Evolutionary conservation across 1,140 invertebrate genomes (phyloP), one percentile per base, ranked within the genome.

Genomic region (Agrypnia vestita): DNA sequence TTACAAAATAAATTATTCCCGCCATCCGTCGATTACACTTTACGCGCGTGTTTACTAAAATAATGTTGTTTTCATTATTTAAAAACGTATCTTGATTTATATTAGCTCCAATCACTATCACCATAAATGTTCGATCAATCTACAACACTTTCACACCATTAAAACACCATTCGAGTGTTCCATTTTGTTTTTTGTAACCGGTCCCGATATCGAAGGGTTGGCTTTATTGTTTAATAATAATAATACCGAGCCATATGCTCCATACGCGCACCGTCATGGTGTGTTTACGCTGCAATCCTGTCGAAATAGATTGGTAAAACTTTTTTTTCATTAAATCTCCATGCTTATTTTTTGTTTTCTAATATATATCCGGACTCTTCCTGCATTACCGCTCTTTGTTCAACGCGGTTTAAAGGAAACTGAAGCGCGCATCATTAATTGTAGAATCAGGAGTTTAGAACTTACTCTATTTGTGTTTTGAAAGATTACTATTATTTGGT

Each of bases 171-270:
- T 47, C 13, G 46, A 47, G 43, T 69, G 47, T 43, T 53, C 19
- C 15, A 19, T 61, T 53, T 75, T 56, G 17, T 59, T 76, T 76
- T 76, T 19, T 51, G 21, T 51, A 19, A 61, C 43, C 15, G 47
- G 72, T 59, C 53, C 17, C 43, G 46, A 59, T 46, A 75, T 8
- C 55, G 47, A 47, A 61, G 73, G 73, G 73, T 61, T 75, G n/a
- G 53, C 51, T 44, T 74, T 46, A 76, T 76, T 76, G 73, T 76
- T 76, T 76, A 55, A 76, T 76, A 51, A 71, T 71, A 71, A 53
- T 71, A 71, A 53, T 53, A 71, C 51, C 35, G 67, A 51, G 46
- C 67, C 67, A 51, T 71, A 51, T 71, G 67, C 46, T 67, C 46
- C 0, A 53, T 51, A 71, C 46, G 13, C 51, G 67, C 67, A n/a